A percentile compares a stretch with the other conserved stretches of the same genome.
Conservation (phyloP, 2,797 vertebrate species). For the Picus viridis region DNA sequence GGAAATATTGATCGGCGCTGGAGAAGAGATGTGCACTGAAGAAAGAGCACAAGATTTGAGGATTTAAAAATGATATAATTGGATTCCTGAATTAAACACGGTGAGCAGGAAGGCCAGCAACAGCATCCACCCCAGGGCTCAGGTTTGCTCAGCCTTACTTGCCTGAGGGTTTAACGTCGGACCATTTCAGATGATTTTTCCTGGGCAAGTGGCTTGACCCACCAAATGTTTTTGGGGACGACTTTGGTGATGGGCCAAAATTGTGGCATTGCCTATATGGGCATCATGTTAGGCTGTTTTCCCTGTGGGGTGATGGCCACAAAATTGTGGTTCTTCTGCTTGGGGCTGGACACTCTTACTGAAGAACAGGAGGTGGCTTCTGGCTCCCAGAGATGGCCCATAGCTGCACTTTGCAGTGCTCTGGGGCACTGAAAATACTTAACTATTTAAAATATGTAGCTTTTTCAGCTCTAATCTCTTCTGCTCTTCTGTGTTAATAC, state of each 20-base stretch:
- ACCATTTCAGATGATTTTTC: not conserved
- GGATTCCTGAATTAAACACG: constrained; percentile 45
- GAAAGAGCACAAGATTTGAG: constrained; percentile 60
- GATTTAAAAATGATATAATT: constrained; percentile 63
- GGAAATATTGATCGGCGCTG: constrained; percentile 40
- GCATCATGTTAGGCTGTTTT: not conserved
- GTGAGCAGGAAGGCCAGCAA: not conserved
- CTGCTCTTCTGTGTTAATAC: not conserved
- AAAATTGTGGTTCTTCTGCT: not conserved
- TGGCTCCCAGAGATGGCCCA: not conserved
- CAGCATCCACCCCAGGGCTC: not conserved
- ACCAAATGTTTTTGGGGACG: not conserved
- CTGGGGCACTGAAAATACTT: not conserved
- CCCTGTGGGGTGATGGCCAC: accelerated
- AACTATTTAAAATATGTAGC: not conserved
- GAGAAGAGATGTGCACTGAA: constrained; percentile 33
- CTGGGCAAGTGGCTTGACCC: not conserved
- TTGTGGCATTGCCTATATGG: accelerated
- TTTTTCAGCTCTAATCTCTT: not conserved
- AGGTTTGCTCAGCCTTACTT: not conserved
- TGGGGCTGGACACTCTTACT: not conserved
- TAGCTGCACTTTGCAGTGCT: not conserved
- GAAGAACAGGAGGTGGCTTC: not conserved
- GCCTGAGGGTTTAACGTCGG: accelerated
- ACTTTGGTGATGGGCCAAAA: not conserved